Conservation (phyloP, 2,113 vertebrate genomes). For the Psilopsiagon aymara region DNA sequence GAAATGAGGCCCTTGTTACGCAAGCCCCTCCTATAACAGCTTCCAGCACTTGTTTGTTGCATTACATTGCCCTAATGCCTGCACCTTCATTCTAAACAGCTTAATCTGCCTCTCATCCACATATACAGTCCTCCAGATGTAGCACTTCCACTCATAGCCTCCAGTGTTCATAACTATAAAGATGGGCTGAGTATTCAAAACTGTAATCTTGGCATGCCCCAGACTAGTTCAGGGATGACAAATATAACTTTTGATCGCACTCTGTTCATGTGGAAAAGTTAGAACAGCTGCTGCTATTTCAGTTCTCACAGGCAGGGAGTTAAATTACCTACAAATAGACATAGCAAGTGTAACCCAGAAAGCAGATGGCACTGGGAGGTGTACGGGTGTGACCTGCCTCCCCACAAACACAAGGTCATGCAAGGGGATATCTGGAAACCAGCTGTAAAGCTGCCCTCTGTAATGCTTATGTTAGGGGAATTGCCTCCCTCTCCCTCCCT, state of each 20-base stretch:
- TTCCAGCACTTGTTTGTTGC: not conserved
- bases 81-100: not conserved
- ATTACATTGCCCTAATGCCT: not conserved
- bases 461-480: not conserved
- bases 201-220: not conserved
- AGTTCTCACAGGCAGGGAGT: not conserved
- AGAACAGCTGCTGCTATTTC: slow-evolving; percentile 51
- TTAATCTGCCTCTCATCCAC: not conserved
- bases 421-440: not conserved
- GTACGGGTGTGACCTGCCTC: not conserved
- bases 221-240: not conserved
- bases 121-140: not conserved
- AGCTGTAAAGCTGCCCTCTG: not conserved
- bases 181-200: not conserved
- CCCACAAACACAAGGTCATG: not conserved
- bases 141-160: not conserved
- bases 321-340: slow-evolving; percentile 12
- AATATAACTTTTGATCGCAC: slow-evolving; percentile 33
- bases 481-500: rapidly evolving
- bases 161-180: not conserved
- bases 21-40: not conserved
- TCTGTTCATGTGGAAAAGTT: not conserved
- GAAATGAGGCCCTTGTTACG: not conserved
- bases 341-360: not conserved
- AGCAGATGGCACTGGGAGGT: not conserved